Evolutionary conservation across 1,140 invertebrate species (phyloP).

Genomic region (Teleogryllus occipitalis): DNA sequence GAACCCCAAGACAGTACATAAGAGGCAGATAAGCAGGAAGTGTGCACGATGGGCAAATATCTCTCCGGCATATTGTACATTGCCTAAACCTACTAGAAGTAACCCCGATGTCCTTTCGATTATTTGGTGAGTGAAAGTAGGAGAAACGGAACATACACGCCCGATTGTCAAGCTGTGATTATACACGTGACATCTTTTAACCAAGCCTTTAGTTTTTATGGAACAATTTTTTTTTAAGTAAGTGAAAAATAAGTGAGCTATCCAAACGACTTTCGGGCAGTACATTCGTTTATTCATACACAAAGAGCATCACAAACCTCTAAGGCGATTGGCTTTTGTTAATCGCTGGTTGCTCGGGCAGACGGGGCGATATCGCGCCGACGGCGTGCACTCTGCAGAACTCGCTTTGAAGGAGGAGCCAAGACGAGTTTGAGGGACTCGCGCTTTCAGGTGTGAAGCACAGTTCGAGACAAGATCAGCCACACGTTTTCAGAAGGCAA

Average conservation of each 20-base stretch:
- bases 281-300: background rate
- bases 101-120: background rate
- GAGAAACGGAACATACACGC: background rate
- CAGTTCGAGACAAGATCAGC: too few species aligned
- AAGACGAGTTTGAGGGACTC: too few species aligned
- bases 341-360: too few species aligned
- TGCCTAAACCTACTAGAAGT: background rate
- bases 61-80: background rate
- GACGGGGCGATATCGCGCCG: too few species aligned
- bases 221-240: background rate
- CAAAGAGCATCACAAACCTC: too few species aligned
- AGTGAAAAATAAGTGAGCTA: background rate
- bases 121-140: background rate
- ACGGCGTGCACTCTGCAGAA: too few species aligned
- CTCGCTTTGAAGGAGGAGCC: too few species aligned
- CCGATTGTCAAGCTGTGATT: too few species aligned
- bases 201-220: background rate
- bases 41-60: background rate
- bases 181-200: too few species aligned
- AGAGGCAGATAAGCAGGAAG: background rate
- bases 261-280: background rate
- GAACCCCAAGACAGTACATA: background rate
- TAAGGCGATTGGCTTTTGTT: too few species aligned
- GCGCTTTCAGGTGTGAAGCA: too few species aligned
- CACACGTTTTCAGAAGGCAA: too few species aligned